phyloP scores from a whole-genome alignment of 2,113 vertebrate species.

The Raja brachyura region DNA sequence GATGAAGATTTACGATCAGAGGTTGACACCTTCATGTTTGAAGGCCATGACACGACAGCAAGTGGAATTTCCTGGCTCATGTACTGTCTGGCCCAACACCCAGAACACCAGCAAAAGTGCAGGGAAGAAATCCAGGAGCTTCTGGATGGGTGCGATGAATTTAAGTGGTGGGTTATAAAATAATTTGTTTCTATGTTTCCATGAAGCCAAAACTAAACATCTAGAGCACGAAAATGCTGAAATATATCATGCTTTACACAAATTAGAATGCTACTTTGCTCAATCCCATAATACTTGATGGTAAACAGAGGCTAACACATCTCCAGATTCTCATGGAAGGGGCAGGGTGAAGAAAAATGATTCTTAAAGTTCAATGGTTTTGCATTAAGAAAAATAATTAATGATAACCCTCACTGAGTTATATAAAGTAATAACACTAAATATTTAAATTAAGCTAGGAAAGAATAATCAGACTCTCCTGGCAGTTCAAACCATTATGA shows the following conservation, averaged over 20 bases:
- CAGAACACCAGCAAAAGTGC: conserved; percentile 72
- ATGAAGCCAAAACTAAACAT: neutral
- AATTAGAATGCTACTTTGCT: neutral
- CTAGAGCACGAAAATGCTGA: neutral
- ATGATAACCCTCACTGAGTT: neutral
- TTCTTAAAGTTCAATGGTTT: neutral
- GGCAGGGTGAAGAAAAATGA: neutral
- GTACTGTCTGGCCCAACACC: conserved; percentile 68
- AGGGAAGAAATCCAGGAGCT: conserved; percentile 65
- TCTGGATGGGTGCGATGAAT: conserved; percentile 54
- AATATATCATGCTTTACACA: neutral
- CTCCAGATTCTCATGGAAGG: neutral
- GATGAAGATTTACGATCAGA: conserved; percentile 74
- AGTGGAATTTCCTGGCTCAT: conserved; percentile 74
- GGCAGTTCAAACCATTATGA: neutral
- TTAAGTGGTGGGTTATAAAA: conserved; percentile 65
- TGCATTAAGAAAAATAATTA: neutral
- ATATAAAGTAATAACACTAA: neutral
- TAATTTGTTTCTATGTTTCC: neutral
- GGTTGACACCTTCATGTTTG: conserved; percentile 90
- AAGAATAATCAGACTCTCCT: neutral
- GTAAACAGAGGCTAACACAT: neutral
- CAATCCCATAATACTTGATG: neutral
- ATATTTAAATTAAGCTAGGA: neutral
- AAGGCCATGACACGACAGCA: conserved; percentile 81